Evolutionary conservation across 1,140 invertebrate genomes (phyloP).

Genomic region (Oryzaephilus surinamensis): DNA sequence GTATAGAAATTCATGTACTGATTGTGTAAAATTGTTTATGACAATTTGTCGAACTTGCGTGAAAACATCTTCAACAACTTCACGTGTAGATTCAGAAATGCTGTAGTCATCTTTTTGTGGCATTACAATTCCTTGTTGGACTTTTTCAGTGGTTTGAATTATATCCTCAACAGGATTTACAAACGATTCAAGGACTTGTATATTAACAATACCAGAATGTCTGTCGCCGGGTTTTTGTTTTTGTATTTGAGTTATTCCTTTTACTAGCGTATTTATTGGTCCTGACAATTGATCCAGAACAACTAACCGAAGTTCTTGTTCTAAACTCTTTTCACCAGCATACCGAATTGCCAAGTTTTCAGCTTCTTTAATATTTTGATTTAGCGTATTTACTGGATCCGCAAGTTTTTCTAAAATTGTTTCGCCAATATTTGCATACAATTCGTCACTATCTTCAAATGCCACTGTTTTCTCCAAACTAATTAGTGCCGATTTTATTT

Average conservation of each 20-base stretch:
- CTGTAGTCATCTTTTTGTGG: too few relatives aligned
- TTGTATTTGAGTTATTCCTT: conserved; percentile 37
- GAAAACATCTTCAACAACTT: conserved; percentile 33
- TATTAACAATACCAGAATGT: too few relatives aligned
- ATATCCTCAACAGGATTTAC: too few relatives aligned
- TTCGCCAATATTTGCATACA: conserved; percentile 22
- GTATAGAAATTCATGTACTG: conserved; percentile 26
- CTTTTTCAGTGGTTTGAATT: neutral
- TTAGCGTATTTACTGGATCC: conserved; percentile 30
- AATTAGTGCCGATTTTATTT: conserved; percentile 37
- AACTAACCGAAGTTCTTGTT: conserved; percentile 40
- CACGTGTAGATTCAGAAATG: conserved; percentile 7
- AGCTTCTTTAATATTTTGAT: conserved; percentile 31
- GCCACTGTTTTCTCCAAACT: conserved; percentile 37
- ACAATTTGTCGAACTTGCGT: conserved; percentile 32
- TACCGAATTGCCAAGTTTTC: conserved; percentile 33
- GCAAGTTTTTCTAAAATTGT: conserved; percentile 37
- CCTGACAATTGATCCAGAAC: conserved; percentile 40
- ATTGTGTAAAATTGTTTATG: conserved; percentile 25
- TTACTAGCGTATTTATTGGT: conserved; percentile 40
- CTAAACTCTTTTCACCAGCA: conserved; percentile 36
- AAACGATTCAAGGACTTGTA: too few relatives aligned
- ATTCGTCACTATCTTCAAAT: conserved; percentile 32
- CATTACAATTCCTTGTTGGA: conserved; percentile 3
- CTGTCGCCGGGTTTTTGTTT: conserved; percentile 16